phyloP scores from a whole-genome alignment of 2,797 vertebrate species.

The Mormyrops attenuatus region DNA sequence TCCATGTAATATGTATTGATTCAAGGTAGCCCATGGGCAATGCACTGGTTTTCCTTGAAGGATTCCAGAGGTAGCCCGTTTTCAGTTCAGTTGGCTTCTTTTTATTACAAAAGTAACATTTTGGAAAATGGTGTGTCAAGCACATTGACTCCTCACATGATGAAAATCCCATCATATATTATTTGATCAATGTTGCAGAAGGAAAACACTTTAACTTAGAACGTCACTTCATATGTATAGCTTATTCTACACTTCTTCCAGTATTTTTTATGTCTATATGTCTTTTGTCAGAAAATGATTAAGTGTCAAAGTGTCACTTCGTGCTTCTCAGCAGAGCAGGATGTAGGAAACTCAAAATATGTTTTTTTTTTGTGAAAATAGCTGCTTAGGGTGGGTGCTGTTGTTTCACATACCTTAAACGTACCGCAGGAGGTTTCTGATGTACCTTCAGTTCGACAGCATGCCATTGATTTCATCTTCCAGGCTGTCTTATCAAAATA shows the following conservation, averaged over 20 bases:
- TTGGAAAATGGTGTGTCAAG: background rate
- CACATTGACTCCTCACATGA: background rate
- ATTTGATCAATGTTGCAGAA: background rate
- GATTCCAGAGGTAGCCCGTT: background rate
- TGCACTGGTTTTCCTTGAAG: background rate
- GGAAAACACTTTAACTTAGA: background rate
- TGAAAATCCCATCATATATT: background rate
- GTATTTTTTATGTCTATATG: slow-evolving; percentile 9
- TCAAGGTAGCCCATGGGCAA: background rate
- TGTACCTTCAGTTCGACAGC: slow-evolving; percentile 42
- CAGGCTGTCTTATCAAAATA: slow-evolving; percentile 59
- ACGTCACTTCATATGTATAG: background rate
- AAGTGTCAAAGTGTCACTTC: background rate
- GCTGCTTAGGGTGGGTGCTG: slow-evolving; percentile 33
- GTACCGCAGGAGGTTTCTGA: slow-evolving; percentile 34
- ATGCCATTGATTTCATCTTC: slow-evolving; percentile 51
- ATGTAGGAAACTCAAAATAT: background rate
- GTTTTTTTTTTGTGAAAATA: slow-evolving; percentile 25
- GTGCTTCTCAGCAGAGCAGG: background rate
- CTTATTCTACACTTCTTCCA: background rate
- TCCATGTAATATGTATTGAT: background rate
- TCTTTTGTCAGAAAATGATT: background rate
- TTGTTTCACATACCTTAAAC: slow-evolving; percentile 43
- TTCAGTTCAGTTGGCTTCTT: background rate
- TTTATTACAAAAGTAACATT: background rate